Evolutionary conservation across 2,797 vertebrate genomes (phyloP).

Genomic region (Karalla daura): DNA sequence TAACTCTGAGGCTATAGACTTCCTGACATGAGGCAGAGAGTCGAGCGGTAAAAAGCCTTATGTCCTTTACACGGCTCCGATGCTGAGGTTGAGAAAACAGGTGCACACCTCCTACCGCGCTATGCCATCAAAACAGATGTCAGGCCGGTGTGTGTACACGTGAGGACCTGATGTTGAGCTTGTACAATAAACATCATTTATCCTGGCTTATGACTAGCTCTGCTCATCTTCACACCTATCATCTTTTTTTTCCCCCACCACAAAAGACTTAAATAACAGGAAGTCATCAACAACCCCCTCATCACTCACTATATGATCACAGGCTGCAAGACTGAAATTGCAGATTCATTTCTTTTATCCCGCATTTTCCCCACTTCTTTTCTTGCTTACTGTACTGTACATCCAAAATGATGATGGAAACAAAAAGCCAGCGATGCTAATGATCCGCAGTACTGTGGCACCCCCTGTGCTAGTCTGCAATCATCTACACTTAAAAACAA

Average conservation of each 20-base stretch:
- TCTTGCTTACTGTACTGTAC: constrained; percentile 7
- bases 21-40: constrained; percentile 6
- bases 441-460: constrained; percentile 2
- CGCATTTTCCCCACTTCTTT: constrained; percentile 6
- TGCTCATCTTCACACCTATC: background rate
- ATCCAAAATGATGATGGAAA: constrained; percentile 15
- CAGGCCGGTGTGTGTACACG: background rate
- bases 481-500: constrained; percentile 1
- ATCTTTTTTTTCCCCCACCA: constrained; percentile 10
- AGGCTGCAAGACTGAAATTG: constrained; percentile 15
- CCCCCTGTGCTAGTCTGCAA: constrained; percentile 1
- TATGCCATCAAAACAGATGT: background rate
- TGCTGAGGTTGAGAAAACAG: constrained; percentile 7
- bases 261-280: background rate
- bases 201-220: background rate
- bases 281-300: constrained; percentile 10
- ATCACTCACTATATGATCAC: constrained; percentile 21
- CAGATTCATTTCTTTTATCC: constrained; percentile 14
- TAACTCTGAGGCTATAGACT: constrained; percentile 6
- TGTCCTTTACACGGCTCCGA: constrained; percentile 1
- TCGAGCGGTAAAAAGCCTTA: background rate
- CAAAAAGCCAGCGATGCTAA: constrained; percentile 25
- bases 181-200: background rate
- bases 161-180: background rate
- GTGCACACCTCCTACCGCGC: background rate